These are phyloP conservation scores for Amphipyra tragopoginis DNA, from an alignment of 2,888 invertebrate genomes.

Conservation along the genomic window DNA sequence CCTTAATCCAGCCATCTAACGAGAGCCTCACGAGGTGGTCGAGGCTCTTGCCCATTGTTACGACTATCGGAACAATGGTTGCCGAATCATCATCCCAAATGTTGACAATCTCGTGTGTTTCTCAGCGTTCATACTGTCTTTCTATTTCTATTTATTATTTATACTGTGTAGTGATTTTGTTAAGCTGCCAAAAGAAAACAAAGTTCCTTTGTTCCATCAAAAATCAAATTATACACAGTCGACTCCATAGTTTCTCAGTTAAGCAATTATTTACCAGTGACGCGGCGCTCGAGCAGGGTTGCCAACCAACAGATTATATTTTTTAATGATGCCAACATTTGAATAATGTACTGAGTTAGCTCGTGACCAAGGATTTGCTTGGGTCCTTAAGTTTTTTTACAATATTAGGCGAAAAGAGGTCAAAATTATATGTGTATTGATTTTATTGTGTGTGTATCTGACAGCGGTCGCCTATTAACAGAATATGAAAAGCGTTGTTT, in stretches of 20 bases:
- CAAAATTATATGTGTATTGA: neutral
- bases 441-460: no score
- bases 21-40: no score
- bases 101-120: no score
- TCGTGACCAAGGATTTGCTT: conserved; percentile 27
- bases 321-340: conserved; percentile 81
- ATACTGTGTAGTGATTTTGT: neutral
- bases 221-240: neutral
- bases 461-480: no score
- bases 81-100: no score
- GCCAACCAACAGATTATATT: conserved; percentile 78
- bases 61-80: no score
- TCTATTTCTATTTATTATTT: no score
- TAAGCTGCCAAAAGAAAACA: neutral
- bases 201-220: neutral
- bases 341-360: conserved; percentile 62
- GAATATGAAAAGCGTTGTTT: no score
- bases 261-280: conserved; percentile 86
- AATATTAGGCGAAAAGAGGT: conserved; percentile 2
- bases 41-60: no score
- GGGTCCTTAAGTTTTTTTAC: neutral
- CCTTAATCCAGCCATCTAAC: no score
- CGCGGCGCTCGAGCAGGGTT: conserved; percentile 77
- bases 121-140: no score
- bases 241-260: conserved; percentile 74